Evolutionary conservation across 1,140 invertebrate genomes (phyloP), one percentile per base, ranked within the genome.

Genomic region (Acyrthosiphon pisum): DNA sequence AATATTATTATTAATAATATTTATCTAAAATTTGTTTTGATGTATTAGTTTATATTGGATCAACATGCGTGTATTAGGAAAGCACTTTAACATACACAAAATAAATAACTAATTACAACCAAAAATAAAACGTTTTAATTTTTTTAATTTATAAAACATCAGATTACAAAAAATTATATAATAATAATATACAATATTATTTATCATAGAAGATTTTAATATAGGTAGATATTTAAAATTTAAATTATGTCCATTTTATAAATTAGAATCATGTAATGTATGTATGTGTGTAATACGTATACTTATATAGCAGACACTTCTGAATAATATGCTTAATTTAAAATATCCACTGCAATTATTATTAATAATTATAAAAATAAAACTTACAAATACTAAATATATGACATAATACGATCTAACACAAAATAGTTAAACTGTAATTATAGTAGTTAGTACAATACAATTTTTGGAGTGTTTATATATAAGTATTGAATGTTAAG

Each of bases 61-160:
- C 26, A 68, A 41, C 89, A 90, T 90, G 89, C 89, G 9, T 48
- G n/a, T 53, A 90, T 68, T 68, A 60, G 88, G 88, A 90, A 90
- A 90, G 22, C 56, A 90, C 9, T 60, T 90, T 44, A 44, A 68
- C 22, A 90, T 56, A 90, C n/a, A 50, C 48, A 44, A 44, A 90
- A 90, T 41, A 41, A 90, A 90, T 68, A 68, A 90, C 35, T 44
- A 90, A 90, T 9, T 22, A 90, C 44, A 20, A 23, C 30, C n/a
- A 30, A 44, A 90, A 60, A 44, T 37, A 26, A 37, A 56, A 53
- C 1, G 0, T 89, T 89, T 88, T 88, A 41, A 7, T 90, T 90
- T 41, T 56, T 60, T 18, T 68, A 90, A 90, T 68, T 30, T 41
- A 37, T 30, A 56, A 89, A 56, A 56, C 2, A n/a, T 50, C n/a